Conservation (phyloP, 2,113 vertebrate species). For the Glaucidium brasilianum region DNA sequence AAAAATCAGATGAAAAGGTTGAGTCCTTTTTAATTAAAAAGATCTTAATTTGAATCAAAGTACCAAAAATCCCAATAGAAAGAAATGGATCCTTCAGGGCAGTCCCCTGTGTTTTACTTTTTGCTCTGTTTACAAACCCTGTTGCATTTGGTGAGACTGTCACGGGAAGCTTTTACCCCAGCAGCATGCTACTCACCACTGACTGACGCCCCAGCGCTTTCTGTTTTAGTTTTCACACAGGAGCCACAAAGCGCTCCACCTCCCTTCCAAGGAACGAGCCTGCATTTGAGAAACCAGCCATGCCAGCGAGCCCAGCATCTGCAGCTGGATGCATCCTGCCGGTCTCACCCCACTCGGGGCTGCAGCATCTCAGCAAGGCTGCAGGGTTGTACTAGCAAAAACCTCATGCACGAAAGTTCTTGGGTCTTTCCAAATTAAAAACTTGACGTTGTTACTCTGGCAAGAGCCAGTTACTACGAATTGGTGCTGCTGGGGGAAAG, state of each 20-base stretch:
- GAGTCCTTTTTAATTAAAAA: background rate
- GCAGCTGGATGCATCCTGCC: background rate
- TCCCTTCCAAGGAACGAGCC: background rate
- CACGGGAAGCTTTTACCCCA: background rate
- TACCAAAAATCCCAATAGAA: background rate
- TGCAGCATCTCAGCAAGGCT: background rate
- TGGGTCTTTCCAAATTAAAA: background rate
- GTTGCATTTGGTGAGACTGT: background rate
- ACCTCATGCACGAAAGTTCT: fast-evolving
- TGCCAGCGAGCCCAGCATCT: background rate
- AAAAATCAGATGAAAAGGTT: background rate
- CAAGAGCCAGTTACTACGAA: background rate
- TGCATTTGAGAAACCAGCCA: fast-evolving
- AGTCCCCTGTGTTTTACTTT: background rate
- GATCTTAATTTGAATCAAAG: background rate
- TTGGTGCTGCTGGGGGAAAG: background rate
- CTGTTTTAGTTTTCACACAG: background rate
- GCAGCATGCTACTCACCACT: background rate
- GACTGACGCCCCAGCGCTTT: background rate
- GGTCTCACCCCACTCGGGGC: background rate
- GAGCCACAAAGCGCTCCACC: background rate
- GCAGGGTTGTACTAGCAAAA: background rate
- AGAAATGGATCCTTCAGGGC: background rate
- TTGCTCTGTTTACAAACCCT: background rate
- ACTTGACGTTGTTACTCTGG: background rate